These are phyloP conservation scores for Otocyon megalotis DNA, from an alignment of 2,113 vertebrate species.

Conservation along the genomic window DNA sequence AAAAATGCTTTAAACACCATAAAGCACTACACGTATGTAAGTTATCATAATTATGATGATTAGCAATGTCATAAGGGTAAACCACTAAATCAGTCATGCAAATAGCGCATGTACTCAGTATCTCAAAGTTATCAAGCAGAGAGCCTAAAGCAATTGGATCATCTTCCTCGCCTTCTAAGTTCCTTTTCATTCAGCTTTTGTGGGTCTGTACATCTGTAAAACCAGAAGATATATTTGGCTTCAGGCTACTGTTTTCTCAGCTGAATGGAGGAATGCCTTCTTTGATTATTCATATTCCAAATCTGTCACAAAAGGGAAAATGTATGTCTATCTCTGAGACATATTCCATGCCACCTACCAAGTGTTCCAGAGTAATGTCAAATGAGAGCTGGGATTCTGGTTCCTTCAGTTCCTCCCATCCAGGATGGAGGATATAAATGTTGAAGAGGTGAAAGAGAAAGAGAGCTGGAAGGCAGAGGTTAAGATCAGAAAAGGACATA, in stretches of 20 bases:
- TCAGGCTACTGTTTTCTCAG: constrained; percentile 7
- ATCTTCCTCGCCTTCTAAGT: constrained; percentile 56
- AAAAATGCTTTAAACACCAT: constrained; percentile 63
- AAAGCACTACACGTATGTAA: constrained; percentile 52
- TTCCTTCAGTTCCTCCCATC: background rate
- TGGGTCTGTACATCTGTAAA: constrained; percentile 54
- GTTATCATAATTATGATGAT: constrained; percentile 69
- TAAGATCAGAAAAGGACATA: background rate
- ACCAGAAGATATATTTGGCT: constrained; percentile 57
- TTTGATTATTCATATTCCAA: constrained; percentile 61
- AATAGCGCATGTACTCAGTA: constrained; percentile 39
- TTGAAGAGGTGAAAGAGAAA: background rate
- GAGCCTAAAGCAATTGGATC: constrained; percentile 61
- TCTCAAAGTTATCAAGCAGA: constrained; percentile 69
- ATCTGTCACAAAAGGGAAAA: background rate
- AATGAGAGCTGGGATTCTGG: background rate
- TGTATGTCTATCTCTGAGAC: background rate
- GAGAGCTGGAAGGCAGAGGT: background rate
- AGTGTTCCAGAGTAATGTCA: background rate
- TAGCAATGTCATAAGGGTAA: constrained; percentile 68
- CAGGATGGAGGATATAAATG: background rate
- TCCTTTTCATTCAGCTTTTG: constrained; percentile 70
- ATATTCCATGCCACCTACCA: background rate
- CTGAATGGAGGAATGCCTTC: constrained; percentile 19
- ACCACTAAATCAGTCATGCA: constrained; percentile 61